Evolutionary conservation across 2,797 vertebrate genomes (phyloP).

Genomic region (Pipistrellus pipistrellus): DNA sequence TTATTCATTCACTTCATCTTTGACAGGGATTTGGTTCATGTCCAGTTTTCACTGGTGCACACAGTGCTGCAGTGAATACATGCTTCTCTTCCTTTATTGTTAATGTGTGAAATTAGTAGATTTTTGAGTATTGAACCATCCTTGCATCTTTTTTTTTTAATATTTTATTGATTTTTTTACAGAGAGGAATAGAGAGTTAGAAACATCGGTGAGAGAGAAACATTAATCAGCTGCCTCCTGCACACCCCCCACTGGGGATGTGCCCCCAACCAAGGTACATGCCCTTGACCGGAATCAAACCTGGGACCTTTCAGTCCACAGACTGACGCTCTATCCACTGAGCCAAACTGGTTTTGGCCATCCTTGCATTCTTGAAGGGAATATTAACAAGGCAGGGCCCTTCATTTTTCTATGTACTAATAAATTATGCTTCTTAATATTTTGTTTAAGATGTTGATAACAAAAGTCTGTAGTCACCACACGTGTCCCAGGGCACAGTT

Average conservation of each 20-base stretch:
- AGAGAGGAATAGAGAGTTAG: too few relatives aligned
- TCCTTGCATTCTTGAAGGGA: background rate
- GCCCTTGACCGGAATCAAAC: too few relatives aligned
- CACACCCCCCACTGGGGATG: too few relatives aligned
- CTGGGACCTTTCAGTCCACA: too few relatives aligned
- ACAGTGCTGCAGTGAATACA: rapidly evolving
- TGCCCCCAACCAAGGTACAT: too few relatives aligned
- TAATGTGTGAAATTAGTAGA: background rate
- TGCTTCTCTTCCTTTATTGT: background rate
- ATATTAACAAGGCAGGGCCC: background rate
- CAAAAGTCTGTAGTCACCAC: background rate
- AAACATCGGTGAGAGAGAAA: too few relatives aligned
- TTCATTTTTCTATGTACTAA: rapidly evolving
- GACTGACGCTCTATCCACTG: too few relatives aligned
- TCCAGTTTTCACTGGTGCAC: rapidly evolving
- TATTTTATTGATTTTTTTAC: too few relatives aligned
- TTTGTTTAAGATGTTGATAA: background rate
- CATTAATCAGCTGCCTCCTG: too few relatives aligned
- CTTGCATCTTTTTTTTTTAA: constrained; percentile 1
- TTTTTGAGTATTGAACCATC: background rate
- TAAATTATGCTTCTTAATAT: background rate
- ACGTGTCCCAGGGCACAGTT: too few relatives aligned
- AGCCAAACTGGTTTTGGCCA: too few relatives aligned
- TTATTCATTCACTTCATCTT: background rate
- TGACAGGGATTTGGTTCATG: background rate